Conservation (phyloP, 2,113 vertebrate species). For the Oryzias celebensis region DNA sequence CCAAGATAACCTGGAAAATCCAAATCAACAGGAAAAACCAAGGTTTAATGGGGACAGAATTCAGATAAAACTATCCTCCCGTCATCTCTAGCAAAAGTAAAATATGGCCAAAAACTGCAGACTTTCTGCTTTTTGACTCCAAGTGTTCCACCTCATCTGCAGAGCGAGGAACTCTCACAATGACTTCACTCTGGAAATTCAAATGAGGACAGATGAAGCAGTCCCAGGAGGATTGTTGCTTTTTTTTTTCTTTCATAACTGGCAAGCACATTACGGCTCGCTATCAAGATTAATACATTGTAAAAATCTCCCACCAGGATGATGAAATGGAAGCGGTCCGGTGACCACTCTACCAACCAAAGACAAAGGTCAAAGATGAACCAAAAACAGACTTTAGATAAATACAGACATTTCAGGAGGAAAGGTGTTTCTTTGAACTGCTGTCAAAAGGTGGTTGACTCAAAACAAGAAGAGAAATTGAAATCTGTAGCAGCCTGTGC, state of each 20-base stretch:
- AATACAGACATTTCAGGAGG: slow-evolving; percentile 12
- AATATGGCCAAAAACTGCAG: slow-evolving; percentile 13
- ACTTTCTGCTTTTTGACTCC: slow-evolving; percentile 23
- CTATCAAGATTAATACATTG: slow-evolving; percentile 30
- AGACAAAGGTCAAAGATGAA: not conserved
- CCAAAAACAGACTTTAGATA: not conserved
- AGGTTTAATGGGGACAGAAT: slow-evolving; percentile 12
- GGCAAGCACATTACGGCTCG: slow-evolving; percentile 9
- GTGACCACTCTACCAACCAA: too few species aligned
- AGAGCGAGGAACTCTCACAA: slow-evolving; percentile 7
- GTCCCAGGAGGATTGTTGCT: slow-evolving; percentile 6
- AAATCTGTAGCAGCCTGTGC: slow-evolving; percentile 23
- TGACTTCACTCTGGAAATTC: not conserved
- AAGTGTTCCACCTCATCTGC: slow-evolving; percentile 28
- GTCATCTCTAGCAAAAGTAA: not conserved
- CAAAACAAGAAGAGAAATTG: slow-evolving; percentile 22
- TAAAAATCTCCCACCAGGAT: slow-evolving; percentile 5
- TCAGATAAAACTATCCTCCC: slow-evolving; percentile 25
- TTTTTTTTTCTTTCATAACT: slow-evolving; percentile 17
- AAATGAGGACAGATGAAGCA: slow-evolving; percentile 27
- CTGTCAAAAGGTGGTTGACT: not conserved
- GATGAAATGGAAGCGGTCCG: slow-evolving; percentile 14
- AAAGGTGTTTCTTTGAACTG: slow-evolving; percentile 19
- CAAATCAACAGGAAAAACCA: slow-evolving; percentile 19
- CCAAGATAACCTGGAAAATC: slow-evolving; percentile 24